Conservation (phyloP, 1,140 invertebrate genomes). For the Meteorus sp. region DNA sequence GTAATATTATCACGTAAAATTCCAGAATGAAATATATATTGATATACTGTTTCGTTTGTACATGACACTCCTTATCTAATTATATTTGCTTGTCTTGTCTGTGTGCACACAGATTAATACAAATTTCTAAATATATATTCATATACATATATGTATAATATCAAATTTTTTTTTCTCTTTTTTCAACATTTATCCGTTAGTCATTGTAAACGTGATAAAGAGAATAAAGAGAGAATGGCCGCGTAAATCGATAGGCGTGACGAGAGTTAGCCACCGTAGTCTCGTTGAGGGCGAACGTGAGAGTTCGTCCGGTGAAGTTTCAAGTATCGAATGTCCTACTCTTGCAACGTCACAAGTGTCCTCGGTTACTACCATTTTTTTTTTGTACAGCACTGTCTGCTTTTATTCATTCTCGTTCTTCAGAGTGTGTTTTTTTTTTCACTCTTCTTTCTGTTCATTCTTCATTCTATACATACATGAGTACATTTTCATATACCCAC, state of each 20-base stretch:
- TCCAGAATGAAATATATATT: background rate
- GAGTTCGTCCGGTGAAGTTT: slow-evolving; percentile 19
- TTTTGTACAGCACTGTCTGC: background rate
- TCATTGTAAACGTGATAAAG: no score
- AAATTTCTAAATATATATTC: no score
- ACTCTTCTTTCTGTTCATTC: background rate
- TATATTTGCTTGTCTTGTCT: no score
- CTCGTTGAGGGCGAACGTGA: slow-evolving; percentile 13
- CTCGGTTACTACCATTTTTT: background rate
- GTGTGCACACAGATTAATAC: no score
- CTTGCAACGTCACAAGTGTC: background rate
- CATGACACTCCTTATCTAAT: no score
- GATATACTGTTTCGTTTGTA: background rate
- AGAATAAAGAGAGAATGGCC: slow-evolving; percentile 17
- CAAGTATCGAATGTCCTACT: slow-evolving; percentile 12
- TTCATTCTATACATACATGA: slow-evolving; percentile 21
- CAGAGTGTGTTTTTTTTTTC: background rate
- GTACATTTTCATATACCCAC: slow-evolving; percentile 12
- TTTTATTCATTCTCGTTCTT: background rate
- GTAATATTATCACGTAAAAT: background rate
- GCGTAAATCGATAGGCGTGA: slow-evolving; percentile 26
- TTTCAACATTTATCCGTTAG: background rate
- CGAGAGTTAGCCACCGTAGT: slow-evolving; percentile 20
- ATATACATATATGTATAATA: no score
- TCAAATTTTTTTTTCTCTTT: background rate